phyloP scores from a whole-genome alignment of 2,113 vertebrate species.

The Malaclemys terrapin region DNA sequence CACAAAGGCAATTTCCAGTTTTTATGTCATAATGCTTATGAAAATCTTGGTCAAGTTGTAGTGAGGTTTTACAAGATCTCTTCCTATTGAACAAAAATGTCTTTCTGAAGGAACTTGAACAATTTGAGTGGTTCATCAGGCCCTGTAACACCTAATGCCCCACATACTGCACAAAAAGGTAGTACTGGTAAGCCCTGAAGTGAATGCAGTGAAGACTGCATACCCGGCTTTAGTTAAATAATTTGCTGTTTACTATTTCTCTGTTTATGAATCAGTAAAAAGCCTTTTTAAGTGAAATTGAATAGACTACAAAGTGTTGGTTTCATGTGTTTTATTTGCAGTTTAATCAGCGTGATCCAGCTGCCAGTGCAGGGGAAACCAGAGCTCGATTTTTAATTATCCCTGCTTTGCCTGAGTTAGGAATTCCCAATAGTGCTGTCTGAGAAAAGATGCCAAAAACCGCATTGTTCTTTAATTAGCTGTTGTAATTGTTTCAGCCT shows the following conservation, averaged over 20 bases:
- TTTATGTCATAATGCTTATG: neutral
- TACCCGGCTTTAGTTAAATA: slow-evolving; percentile 72
- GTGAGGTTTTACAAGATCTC: neutral
- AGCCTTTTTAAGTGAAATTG: slow-evolving; percentile 83
- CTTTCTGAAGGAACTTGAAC: neutral
- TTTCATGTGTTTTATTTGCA: slow-evolving; percentile 84
- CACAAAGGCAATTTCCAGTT: neutral
- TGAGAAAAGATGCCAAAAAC: slow-evolving; percentile 84
- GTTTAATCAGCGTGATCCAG: slow-evolving; percentile 86
- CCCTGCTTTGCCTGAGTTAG: slow-evolving; percentile 83
- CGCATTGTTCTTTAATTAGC: slow-evolving; percentile 89
- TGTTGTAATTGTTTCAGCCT: slow-evolving; percentile 87
- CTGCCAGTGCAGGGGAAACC: slow-evolving; percentile 75
- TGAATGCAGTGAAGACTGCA: neutral
- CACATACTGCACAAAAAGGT: accelerated
- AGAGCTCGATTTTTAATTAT: slow-evolving; percentile 84
- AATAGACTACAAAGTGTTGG: slow-evolving; percentile 81
- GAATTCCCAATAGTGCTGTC: slow-evolving; percentile 82
- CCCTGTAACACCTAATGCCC: neutral
- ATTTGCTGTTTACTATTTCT: slow-evolving; percentile 73
- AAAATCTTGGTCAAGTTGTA: neutral
- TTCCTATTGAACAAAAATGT: neutral
- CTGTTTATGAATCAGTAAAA: slow-evolving; percentile 81
- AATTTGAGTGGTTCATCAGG: neutral
- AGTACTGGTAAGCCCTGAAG: neutral